These are phyloP conservation scores for Acromyrmex heyeri DNA, from an alignment of 1,140 invertebrate genomes.

Conservation along the genomic window DNA sequence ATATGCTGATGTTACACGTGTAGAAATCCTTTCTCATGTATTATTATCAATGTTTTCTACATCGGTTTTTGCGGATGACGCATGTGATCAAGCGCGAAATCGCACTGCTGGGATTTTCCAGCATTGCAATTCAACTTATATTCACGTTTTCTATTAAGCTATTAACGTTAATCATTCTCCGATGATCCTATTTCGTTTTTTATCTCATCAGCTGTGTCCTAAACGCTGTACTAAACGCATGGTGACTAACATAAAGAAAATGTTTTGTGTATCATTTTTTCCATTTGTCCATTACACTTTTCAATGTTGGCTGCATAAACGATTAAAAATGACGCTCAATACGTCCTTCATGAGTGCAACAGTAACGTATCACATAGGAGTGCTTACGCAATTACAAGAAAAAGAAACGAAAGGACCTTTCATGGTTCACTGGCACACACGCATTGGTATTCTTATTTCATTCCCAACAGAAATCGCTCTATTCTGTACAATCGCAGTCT, in stretches of 20 bases:
- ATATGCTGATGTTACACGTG: not conserved
- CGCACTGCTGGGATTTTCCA: constrained; percentile 16
- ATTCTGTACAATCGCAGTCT: constrained; percentile 47
- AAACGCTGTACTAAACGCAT: no score
- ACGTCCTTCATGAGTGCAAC: constrained; percentile 9
- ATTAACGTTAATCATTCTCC: not conserved
- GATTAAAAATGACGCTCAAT: constrained; percentile 27
- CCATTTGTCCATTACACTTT: not conserved
- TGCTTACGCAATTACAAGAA: constrained; percentile 65
- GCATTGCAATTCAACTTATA: constrained; percentile 3
- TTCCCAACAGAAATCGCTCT: constrained; percentile 35
- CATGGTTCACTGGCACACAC: constrained; percentile 69
- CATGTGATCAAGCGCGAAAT: not conserved
- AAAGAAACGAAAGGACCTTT: constrained; percentile 68
- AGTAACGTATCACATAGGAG: constrained; percentile 43
- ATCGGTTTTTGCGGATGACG: constrained; percentile 2
- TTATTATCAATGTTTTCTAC: not conserved
- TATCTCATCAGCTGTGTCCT: not conserved
- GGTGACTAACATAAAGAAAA: not conserved
- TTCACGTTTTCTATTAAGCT: constrained; percentile 8
- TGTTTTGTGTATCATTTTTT: not conserved
- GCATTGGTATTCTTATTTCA: constrained; percentile 61
- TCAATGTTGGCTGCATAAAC: not conserved
- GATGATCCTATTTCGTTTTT: not conserved
- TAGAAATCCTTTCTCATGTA: not conserved